Evolutionary conservation across 2,113 vertebrate genomes (phyloP), one percentile per base, ranked within the genome.

Genomic region (Pionites leucogaster): DNA sequence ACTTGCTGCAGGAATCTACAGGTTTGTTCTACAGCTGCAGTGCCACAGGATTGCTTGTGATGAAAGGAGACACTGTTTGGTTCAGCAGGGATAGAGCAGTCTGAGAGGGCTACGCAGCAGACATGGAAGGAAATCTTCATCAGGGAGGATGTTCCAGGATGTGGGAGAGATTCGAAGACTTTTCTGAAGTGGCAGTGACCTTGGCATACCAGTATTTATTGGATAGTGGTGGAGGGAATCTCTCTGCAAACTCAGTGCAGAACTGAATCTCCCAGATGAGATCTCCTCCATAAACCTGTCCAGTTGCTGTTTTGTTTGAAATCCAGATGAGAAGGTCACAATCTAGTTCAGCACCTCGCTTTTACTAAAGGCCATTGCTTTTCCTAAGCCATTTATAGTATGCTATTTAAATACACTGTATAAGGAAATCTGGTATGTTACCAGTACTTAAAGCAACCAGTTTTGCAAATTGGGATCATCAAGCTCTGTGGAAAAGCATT

Each of bases 51-150:
- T 22, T 23, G 37, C 31, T 79, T 47, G 9, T 47, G 19, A 27
- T 46, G n/a, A 57, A 42, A 57, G 35, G 37, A 49, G 33, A 23
- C 17, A 18, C 28, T 47, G 17, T 24, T 6, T 52, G 39, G 9
- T 6, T 59, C 42, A 37, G 68, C 79, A 85, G 59, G 57, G 42
- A 68, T 12, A 49, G 63, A 41, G 31, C 53, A 64, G 22, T 46
- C 41, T 11, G 6, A 27, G 85, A 65, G 52, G 57, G 68, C 6
- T 39, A 3, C 0, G 0, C 27, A 35, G 50, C n/a, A 80, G 64
- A 23, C 60, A 44, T 49, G 35, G 44, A 50, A 64, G 39, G 23
- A 62, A 65, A 31, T 71, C 18, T 72, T 77, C 35, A 49, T 28
- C 39, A 41, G 41, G 39, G 14, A 49, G 35, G 27, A 53, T 60